Conservation (phyloP, 2,797 vertebrate genomes). For the Darevskia nairensis region DNA sequence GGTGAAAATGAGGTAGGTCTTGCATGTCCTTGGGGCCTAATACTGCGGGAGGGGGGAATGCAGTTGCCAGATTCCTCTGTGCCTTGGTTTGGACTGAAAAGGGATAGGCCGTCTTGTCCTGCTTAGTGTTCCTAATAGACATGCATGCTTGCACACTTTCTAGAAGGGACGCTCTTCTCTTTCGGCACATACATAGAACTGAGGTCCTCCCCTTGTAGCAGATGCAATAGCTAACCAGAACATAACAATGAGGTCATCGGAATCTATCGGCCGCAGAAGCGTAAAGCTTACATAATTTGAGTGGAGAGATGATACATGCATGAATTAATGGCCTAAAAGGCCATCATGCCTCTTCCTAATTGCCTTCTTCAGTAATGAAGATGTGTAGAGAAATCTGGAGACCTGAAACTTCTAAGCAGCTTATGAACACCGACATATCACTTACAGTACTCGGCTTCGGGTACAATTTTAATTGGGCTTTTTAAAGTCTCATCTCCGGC, state of each 20-base stretch:
- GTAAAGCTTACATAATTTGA: neutral
- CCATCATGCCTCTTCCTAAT: neutral
- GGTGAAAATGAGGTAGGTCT: conserved; percentile 85
- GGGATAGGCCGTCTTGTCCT: neutral
- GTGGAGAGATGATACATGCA: neutral
- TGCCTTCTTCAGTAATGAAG: neutral
- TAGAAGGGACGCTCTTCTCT: neutral
- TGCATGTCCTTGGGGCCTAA: neutral
- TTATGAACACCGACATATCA: neutral
- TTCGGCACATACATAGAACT: neutral
- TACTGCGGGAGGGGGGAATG: neutral
- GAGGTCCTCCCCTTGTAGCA: neutral
- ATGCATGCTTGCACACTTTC: neutral
- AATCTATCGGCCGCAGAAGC: neutral
- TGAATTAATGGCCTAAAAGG: neutral
- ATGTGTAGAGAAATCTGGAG: neutral
- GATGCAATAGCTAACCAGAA: neutral
- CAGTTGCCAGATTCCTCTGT: neutral
- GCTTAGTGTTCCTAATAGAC: neutral
- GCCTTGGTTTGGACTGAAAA: neutral
- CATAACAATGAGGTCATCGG: neutral
- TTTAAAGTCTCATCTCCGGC: neutral
- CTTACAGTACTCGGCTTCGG: neutral
- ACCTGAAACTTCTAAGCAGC: neutral
- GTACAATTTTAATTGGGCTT: neutral